phyloP scores from a whole-genome alignment of 2,797 vertebrate genomes.

The Sciurus vulgaris region DNA sequence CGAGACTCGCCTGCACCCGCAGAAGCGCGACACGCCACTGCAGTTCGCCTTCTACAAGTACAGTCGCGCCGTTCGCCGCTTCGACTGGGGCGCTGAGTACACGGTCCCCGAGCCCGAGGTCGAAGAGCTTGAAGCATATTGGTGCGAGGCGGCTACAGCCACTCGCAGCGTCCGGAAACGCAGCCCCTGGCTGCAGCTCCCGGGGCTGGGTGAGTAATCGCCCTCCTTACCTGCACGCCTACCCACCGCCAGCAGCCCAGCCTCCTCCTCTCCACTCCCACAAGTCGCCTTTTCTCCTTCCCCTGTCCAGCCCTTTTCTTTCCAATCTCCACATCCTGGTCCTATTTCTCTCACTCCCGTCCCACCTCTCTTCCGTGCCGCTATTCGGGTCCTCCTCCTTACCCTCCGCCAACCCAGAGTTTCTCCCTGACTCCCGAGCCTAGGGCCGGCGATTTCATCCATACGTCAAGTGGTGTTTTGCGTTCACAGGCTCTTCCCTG shows the following conservation, averaged over 20 bases:
- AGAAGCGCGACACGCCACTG: constrained; percentile 72
- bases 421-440: not conserved
- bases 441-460: not conserved
- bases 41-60: constrained; percentile 84
- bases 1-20: constrained; percentile 77
- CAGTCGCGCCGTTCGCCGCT: constrained; percentile 76
- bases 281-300: not conserved
- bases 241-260: accelerated
- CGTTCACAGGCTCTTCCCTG: constrained; percentile 40
- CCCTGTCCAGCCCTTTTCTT: accelerated
- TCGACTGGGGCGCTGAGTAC: constrained; percentile 76
- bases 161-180: constrained; percentile 82
- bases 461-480: not conserved
- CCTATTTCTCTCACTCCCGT: too few species aligned
- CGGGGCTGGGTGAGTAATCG: constrained; percentile 51
- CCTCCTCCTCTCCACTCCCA: accelerated
- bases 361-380: too few species aligned
- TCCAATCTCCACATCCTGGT: accelerated
- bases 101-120: constrained; percentile 48
- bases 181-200: constrained; percentile 74
- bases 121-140: constrained; percentile 74
- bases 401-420: accelerated
- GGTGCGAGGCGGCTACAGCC: constrained; percentile 80
- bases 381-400: accelerated
- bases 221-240: accelerated